Evolutionary conservation across 92 coral and sea anemone species (phyloP).

Genomic region (Epizoanthus rinbou): DNA sequence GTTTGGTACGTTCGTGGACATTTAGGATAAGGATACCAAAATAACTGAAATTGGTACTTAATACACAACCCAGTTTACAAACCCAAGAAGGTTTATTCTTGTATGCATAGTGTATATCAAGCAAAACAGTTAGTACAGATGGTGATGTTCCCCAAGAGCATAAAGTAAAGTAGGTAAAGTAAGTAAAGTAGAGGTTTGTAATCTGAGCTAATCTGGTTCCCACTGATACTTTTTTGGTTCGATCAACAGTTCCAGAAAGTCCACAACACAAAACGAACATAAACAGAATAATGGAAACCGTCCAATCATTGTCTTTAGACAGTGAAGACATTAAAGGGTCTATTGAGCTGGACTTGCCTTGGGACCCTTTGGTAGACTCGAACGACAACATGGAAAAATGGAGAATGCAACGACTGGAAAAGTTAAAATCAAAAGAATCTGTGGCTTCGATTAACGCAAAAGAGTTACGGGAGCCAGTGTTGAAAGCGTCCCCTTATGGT

Average conservation of each 20-base stretch:
- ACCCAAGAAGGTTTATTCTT: no score
- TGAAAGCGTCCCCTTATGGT: constrained; percentile 33
- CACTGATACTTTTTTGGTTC: not conserved
- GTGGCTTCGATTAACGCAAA: not conserved
- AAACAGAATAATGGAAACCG: constrained; percentile 27
- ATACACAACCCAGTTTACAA: no score
- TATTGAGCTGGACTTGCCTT: constrained; percentile 79
- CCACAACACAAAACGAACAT: constrained; percentile 23
- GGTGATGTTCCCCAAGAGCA: no score
- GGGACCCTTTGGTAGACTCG: constrained; percentile 84
- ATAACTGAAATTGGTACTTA: no score
- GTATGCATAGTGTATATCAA: no score
- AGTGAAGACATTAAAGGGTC: constrained; percentile 64
- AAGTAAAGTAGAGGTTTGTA: no score
- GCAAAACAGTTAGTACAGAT: no score
- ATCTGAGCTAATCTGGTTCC: no score
- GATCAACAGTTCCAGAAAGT: constrained; percentile 52
- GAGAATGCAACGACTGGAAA: constrained; percentile 37
- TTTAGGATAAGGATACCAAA: no score
- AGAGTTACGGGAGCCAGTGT: constrained; percentile 9
- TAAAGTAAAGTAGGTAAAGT: no score
- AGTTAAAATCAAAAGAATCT: not conserved
- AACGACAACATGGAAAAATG: constrained; percentile 50
- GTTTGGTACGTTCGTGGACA: no score
- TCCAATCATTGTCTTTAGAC: constrained; percentile 19